Evolutionary conservation across 1,140 invertebrate species (phyloP).

Genomic region (Lasaia peninsularis): DNA sequence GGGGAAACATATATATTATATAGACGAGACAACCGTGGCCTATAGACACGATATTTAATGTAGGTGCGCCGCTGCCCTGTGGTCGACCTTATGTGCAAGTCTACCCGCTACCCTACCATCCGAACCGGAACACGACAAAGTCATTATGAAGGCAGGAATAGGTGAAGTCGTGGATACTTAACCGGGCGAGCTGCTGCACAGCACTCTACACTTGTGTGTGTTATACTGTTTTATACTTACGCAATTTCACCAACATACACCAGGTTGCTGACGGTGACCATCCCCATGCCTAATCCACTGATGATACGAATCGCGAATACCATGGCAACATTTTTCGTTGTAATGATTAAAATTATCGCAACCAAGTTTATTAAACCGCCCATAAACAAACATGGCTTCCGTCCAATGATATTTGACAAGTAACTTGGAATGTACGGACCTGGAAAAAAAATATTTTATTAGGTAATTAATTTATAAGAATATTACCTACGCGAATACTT

Average conservation of each 20-base stretch:
- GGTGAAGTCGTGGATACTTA: too few relatives aligned
- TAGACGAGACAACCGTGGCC: too few relatives aligned
- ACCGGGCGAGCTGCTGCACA: too few relatives aligned
- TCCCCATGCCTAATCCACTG: constrained; percentile 39
- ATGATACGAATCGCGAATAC: constrained; percentile 41
- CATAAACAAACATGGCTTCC: constrained; percentile 42
- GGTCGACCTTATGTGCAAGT: too few relatives aligned
- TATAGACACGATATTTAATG: too few relatives aligned
- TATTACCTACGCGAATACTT: too few relatives aligned
- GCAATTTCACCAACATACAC: constrained; percentile 49
- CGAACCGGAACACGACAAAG: too few relatives aligned
- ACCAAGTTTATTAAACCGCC: constrained; percentile 37
- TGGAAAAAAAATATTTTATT: constrained; percentile 30
- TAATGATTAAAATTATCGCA: constrained; percentile 33
- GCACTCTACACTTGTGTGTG: background rate
- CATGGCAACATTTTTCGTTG: constrained; percentile 36
- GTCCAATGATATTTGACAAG: constrained; percentile 42
- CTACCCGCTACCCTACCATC: too few relatives aligned
- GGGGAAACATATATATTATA: too few relatives aligned
- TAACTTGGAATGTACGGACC: constrained; percentile 44
- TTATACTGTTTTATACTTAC: constrained; percentile 29
- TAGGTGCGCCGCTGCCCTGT: too few relatives aligned
- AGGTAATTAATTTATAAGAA: too few relatives aligned
- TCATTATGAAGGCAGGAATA: too few relatives aligned
- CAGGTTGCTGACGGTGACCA: constrained; percentile 41